These are phyloP conservation scores for Mycalesis mineus DNA, from an alignment of 2,888 invertebrate species.

Conservation along the genomic window DNA sequence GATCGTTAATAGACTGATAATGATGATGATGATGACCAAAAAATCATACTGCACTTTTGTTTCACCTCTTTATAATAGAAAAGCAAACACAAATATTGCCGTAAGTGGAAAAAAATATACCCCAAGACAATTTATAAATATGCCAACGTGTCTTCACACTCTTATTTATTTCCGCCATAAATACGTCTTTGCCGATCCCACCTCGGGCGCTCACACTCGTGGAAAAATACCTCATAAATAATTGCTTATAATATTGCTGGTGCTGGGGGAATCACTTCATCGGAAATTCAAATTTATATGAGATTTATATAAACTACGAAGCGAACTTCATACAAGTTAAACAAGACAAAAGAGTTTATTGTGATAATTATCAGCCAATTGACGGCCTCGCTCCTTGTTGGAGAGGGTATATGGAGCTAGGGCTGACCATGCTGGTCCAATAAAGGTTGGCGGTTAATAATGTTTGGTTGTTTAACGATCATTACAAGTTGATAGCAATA, in stretches of 20 bases:
- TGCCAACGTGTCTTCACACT: slow-evolving; percentile 23
- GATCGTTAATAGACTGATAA: too few species aligned
- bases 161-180: slow-evolving; percentile 50
- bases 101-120: slow-evolving; percentile 12
- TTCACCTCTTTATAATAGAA: background rate
- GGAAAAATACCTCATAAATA: slow-evolving; percentile 11
- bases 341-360: too few species aligned
- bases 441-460: too few species aligned
- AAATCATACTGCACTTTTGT: too few species aligned
- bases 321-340: too few species aligned
- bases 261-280: background rate
- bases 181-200: slow-evolving; percentile 50
- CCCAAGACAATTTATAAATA: slow-evolving; percentile 23
- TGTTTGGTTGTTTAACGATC: too few species aligned
- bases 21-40: too few species aligned
- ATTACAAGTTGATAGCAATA: too few species aligned
- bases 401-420: too few species aligned
- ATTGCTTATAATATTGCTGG: slow-evolving; percentile 10
- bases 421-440: too few species aligned
- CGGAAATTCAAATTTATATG: background rate
- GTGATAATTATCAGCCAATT: too few species aligned
- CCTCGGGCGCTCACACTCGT: slow-evolving; percentile 20
- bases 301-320: background rate
- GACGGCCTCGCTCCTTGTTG: too few species aligned
- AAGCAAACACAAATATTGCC: background rate